Conservation (phyloP, 1,140 invertebrate species). For the Stegodyphus dumicola region DNA sequence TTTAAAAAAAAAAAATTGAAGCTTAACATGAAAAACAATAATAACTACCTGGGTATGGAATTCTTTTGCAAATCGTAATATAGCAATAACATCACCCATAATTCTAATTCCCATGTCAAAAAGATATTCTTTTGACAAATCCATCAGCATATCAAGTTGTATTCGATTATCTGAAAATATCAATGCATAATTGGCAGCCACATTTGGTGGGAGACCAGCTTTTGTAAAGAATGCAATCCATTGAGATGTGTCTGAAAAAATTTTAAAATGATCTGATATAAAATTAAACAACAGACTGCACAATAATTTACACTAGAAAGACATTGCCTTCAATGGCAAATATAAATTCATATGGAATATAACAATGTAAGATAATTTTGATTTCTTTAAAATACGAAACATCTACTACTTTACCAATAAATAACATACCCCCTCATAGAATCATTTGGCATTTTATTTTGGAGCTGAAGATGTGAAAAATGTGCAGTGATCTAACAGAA, state of each 20-base stretch:
- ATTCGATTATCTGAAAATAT: constrained; percentile 87
- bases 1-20: not conserved
- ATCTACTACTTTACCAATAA: too few species aligned
- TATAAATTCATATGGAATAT: too few species aligned
- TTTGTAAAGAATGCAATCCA: constrained; percentile 85
- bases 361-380: too few species aligned
- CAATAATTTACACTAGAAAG: too few species aligned
- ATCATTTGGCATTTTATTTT: too few species aligned
- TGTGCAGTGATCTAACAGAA: too few species aligned
- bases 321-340: too few species aligned
- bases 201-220: constrained; percentile 79
- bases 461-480: too few species aligned
- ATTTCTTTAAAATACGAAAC: too few species aligned
- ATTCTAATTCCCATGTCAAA: constrained; percentile 84
- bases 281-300: too few species aligned
- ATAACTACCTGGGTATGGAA: constrained; percentile 75
- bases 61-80: constrained; percentile 82
- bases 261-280: too few species aligned
- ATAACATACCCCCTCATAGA: too few species aligned
- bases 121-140: constrained; percentile 84
- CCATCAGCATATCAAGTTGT: constrained; percentile 81
- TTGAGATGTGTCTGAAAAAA: constrained; percentile 69
- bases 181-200: constrained; percentile 81
- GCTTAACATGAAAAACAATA: constrained; percentile 3
- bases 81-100: constrained; percentile 87